phyloP scores from a whole-genome alignment of 2,888 invertebrate genomes.

The Anoplius nigerrimus region DNA sequence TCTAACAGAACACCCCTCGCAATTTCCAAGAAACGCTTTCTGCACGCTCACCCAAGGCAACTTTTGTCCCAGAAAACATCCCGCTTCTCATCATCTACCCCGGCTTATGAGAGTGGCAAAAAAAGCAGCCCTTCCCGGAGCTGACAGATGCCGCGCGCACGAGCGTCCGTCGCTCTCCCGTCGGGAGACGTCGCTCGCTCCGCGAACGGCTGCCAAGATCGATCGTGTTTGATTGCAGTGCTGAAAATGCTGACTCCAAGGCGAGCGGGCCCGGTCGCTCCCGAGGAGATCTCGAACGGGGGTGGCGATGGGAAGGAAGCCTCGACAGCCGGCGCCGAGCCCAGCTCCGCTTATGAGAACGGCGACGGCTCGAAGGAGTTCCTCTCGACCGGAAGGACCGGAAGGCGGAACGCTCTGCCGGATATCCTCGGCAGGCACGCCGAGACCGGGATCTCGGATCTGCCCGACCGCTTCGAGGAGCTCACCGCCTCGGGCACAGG shows the following conservation, averaged over 20 bases:
- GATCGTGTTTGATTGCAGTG: conserved; percentile 42
- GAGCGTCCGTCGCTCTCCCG: no score
- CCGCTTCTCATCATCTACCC: no score
- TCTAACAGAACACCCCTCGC: no score
- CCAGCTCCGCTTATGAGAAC: conserved; percentile 65
- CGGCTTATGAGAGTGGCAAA: no score
- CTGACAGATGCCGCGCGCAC: no score
- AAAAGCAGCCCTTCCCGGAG: no score
- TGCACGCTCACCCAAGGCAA: no score
- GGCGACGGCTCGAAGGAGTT: conserved; percentile 85
- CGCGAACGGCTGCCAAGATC: no score
- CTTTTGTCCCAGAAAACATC: no score
- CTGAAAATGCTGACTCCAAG: conserved; percentile 69
- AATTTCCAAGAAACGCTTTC: no score
- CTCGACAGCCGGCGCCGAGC: conserved; percentile 59
- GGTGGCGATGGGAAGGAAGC: conserved; percentile 22
- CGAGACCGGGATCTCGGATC: conserved; percentile 84
- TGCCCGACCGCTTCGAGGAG: conserved; percentile 85
- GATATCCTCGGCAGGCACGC: conserved; percentile 87
- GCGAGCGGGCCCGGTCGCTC: conserved; percentile 51
- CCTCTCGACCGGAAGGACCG: conserved; percentile 89
- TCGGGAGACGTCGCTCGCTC: no score
- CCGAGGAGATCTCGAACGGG: conserved; percentile 43
- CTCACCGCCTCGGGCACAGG: conserved; percentile 80
- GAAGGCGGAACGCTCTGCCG: conserved; percentile 91